Conservation (phyloP, 2,888 invertebrate species). For the Rhagophthalmus giganteus region DNA sequence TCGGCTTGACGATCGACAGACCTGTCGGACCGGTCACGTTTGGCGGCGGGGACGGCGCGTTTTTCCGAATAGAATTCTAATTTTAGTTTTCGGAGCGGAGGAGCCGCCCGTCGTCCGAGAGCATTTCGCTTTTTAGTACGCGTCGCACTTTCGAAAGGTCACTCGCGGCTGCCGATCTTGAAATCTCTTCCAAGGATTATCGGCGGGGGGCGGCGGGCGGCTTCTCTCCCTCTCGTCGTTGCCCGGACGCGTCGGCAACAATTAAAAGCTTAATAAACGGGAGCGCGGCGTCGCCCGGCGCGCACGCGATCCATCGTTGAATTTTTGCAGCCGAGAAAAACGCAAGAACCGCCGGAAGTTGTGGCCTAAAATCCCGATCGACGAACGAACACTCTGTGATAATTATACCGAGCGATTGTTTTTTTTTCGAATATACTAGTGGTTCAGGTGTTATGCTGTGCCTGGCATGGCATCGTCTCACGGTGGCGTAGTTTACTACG, state of each 20-base stretch:
- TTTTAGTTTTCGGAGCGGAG: too few relatives aligned
- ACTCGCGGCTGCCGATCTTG: constrained; percentile 16
- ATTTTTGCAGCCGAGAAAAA: background rate
- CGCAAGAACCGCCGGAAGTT: too few relatives aligned
- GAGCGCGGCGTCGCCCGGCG: background rate
- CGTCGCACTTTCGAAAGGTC: constrained; percentile 15
- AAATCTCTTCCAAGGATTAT: constrained; percentile 12
- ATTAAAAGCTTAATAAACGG: constrained; percentile 8
- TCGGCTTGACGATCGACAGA: too few relatives aligned
- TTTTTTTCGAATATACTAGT: background rate
- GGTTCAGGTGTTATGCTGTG: constrained; percentile 44
- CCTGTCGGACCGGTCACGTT: background rate
- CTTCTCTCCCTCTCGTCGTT: too few relatives aligned
- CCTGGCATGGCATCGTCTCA: constrained; percentile 61
- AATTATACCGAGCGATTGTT: background rate
- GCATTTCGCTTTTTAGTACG: too few relatives aligned
- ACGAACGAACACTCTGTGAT: background rate
- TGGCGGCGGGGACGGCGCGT: constrained; percentile 13
- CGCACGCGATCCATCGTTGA: too few relatives aligned
- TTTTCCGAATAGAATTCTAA: constrained; percentile 22
- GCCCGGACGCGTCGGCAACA: constrained; percentile 8
- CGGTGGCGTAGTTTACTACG: constrained; percentile 71
- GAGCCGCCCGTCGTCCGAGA: too few relatives aligned
- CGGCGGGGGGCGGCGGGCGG: too few relatives aligned
- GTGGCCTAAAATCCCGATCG: background rate